Base-by-base conservation (phyloP, 2,113 vertebrate genomes). In the Mustela nigripes region DNA sequence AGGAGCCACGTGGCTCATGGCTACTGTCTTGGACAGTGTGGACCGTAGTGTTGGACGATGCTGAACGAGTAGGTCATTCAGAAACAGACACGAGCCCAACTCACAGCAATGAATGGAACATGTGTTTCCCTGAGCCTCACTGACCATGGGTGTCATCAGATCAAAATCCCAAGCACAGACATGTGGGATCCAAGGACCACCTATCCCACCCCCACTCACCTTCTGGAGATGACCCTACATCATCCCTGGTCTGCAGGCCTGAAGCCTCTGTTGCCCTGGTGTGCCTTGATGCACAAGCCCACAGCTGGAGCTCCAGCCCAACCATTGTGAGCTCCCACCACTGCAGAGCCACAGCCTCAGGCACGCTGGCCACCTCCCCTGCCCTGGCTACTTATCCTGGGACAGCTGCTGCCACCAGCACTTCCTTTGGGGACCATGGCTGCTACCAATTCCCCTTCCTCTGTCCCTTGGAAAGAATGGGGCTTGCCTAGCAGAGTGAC, bases 141-240 rank as follows among this genome's bases (percentile, higher is more conserved):
- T 18, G 24, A 0, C 22, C 1, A 1, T 26, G 19, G 36, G 16
- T 18, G 7, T 2, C 3, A 16, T 36, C 19, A 9, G 36, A 39
- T 45, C 48, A 19, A 39, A 39, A 42, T 91, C 28, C 31, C 63
- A 53, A 82, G 69, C 18, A 4, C 3, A 53, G 79, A 2, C 18
- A 18, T 1, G 1, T n/a, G 63, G 80, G 74, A 1, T 19, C 21
- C 3, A 0, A 8, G 36, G 4, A 16, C 73, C 15, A 22, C 36
- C 11, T 26, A 6, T 12, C 24, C 9, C 22, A 33, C 62, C 18
- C 45, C 42, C 1, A 80, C 85, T 56, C 48, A 56, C 11, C 33
- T 2, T 84, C 50, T 42, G n/a, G 74, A 24, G n/a, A 6, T 4
- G 7, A 4, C 18, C 21, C 5, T 1, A 11, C 0, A 0, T 0